Conservation (phyloP, 2,113 vertebrate genomes). For the Oryzias woworae region DNA sequence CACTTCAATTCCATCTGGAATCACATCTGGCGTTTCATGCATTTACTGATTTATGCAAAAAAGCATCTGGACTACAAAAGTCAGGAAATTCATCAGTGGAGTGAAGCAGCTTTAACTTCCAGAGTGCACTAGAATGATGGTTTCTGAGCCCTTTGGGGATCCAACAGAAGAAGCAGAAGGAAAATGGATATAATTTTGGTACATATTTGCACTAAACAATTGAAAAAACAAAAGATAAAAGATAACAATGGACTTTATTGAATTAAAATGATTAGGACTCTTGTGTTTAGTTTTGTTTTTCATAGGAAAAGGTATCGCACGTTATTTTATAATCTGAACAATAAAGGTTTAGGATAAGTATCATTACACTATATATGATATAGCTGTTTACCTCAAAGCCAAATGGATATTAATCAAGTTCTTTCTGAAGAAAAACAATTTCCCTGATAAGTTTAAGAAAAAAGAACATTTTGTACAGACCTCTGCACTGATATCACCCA, state of each 20-base stretch:
- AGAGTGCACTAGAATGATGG: slow-evolving; percentile 17
- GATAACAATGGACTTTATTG: not conserved
- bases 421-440: no score
- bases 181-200: not conserved
- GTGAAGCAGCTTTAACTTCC: slow-evolving; percentile 11
- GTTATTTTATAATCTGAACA: not conserved
- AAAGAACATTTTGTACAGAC: not conserved
- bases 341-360: not conserved
- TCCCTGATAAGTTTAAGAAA: not conserved
- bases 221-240: not conserved
- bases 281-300: not conserved
- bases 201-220: not conserved
- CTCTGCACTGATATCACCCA: no score
- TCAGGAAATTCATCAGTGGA: slow-evolving; percentile 9
- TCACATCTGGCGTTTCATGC: slow-evolving; percentile 48
- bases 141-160: slow-evolving; percentile 7
- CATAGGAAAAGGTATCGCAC: not conserved
- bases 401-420: no score
- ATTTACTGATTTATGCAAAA: slow-evolving; percentile 42
- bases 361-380: not conserved
- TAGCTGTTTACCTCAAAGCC: not conserved
- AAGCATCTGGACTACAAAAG: slow-evolving; percentile 38
- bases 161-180: not conserved
- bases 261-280: not conserved
- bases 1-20: slow-evolving; percentile 54